Base-by-base conservation (phyloP, 2,888 invertebrate species). In the Abscondita cerata region DNA sequence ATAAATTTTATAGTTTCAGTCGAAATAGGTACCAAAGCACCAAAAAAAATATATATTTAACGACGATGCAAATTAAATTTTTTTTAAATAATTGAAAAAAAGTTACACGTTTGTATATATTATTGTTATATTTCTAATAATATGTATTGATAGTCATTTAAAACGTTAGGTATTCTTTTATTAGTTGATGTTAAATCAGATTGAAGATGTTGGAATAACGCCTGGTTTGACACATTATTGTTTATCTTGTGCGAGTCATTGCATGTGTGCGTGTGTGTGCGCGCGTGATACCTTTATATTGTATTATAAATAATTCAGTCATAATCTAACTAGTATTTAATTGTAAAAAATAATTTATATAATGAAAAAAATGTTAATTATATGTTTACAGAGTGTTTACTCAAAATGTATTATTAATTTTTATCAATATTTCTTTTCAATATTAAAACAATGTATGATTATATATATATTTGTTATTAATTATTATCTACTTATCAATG, bases 331-430 rank as follows among this genome's bases (percentile, higher is more conserved):
- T 47, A 19, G 25, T 47, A 47, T 47, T 47, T 20, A 47, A 47
- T 47, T 47, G 47, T 47, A 47, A 47, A 20, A n/a, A n/a, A 47
- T 47, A 20, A 47, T 25, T 47, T 47, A 47, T 47, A 19, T 47
- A 47, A 6, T 18, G n/a, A 47, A 47, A 12, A 25, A 19, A 47
- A 47, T 47, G 8, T 15, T 47, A 19, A 41, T 13, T 41, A 41
- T 41, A 2, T 41, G 15, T 41, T 25, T 25, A 25, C 25, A 4
- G 25, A 25, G 25, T 25, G 6, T 25, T 6, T 25, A 6, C 25
- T 25, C 25, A 25, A 25, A 25, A 25, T 25, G 25, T 25, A 25
- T 25, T 25, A 25, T 25, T 25, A 25, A 25, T 25, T 25, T 25
- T 25, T 25, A 25, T 25, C 4, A 25, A 25, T 25, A 25, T 25